These are phyloP conservation scores for Gymnocypris eckloni DNA, from an alignment of 2,797 vertebrate genomes.

Conservation along the genomic window DNA sequence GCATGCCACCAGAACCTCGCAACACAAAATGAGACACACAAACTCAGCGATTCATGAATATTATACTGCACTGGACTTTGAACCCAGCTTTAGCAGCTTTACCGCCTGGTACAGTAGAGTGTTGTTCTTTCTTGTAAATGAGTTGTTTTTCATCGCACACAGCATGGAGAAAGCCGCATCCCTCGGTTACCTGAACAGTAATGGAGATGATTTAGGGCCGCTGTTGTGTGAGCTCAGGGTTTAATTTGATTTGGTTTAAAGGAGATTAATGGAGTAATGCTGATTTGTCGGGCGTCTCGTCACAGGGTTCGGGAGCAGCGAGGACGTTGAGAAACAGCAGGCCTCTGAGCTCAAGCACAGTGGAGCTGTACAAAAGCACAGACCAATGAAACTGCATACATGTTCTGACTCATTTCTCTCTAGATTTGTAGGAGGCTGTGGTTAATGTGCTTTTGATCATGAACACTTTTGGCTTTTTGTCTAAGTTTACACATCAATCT, in stretches of 20 bases:
- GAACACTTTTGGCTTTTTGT: not conserved
- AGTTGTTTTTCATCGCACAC: not conserved
- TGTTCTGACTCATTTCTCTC: not conserved
- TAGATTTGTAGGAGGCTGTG: not conserved
- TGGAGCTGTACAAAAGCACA: constrained; percentile 50
- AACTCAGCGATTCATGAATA: not conserved
- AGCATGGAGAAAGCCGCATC: constrained; percentile 63
- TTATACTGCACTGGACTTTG: not conserved
- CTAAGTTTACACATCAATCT: not conserved
- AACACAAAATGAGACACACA: constrained; percentile 64
- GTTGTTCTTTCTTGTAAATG: not conserved
- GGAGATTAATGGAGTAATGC: not conserved
- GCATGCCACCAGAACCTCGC: constrained; percentile 76
- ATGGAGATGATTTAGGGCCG: not conserved
- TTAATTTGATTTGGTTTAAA: not conserved
- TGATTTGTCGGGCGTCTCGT: not conserved
- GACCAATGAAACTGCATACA: constrained; percentile 18
- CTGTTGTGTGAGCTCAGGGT: no score
- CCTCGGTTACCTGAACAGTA: constrained; percentile 55
- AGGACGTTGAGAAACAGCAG: constrained; percentile 56
- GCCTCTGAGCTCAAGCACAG: constrained; percentile 60
- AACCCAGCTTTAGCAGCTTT: constrained; percentile 19
- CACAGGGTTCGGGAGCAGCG: constrained; percentile 36
- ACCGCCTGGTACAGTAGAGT: not conserved
- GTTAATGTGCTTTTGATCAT: not conserved